A percentile compares a stretch with the other conserved stretches of the same genome.
Evolutionary conservation across 2,888 invertebrate species (phyloP).

Genomic region (Pristionchus exspectatus): DNA sequence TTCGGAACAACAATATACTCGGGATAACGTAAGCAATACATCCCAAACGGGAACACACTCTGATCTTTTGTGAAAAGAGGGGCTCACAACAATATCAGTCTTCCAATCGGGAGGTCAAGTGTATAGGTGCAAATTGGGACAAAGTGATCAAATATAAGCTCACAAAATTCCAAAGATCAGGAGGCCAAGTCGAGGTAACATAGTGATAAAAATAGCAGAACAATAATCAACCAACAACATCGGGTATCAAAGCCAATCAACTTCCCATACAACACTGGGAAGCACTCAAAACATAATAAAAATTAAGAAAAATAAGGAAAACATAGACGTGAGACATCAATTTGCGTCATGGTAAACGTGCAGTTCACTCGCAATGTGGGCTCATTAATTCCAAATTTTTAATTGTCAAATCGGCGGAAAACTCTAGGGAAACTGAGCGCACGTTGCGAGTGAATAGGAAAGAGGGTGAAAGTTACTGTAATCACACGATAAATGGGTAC

Average conservation of each 20-base stretch:
- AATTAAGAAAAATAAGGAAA: neutral
- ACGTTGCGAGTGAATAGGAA: neutral
- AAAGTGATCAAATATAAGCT: neutral
- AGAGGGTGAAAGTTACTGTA: neutral
- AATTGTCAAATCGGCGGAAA: neutral
- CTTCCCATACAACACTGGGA: neutral
- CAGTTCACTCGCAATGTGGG: neutral
- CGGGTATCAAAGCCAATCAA: neutral
- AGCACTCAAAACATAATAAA: neutral
- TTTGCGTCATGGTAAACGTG: neutral
- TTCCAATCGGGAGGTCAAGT: neutral
- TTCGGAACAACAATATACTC: neutral
- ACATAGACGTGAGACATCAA: neutral
- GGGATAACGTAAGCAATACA: neutral
- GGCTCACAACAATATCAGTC: neutral
- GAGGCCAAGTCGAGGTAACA: neutral
- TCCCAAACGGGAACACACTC: neutral
- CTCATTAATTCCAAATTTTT: neutral
- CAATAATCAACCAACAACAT: conserved; percentile 1
- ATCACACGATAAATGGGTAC: neutral
- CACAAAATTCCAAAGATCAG: neutral
- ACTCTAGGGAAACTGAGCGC: neutral
- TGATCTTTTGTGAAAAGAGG: neutral
- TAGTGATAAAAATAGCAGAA: neutral
- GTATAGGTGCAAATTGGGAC: neutral